A percentile compares a stretch with the other conserved stretches of the same genome.
Conservation (phyloP, 2,888 invertebrate species). For the Lycocerus yunnanus region DNA sequence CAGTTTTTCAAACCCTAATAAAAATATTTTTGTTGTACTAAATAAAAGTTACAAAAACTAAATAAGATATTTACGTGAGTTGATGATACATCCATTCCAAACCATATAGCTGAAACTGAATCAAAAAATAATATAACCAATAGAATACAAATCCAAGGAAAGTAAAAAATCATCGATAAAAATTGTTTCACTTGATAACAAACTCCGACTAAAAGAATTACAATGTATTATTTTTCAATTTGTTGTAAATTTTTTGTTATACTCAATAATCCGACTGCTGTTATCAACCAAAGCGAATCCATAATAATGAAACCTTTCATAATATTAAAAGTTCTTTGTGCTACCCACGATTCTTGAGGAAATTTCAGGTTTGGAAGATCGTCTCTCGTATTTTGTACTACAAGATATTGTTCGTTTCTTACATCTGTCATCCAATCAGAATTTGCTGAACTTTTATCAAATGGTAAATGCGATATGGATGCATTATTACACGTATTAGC, state of each 20-base stretch:
- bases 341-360: constrained; percentile 34
- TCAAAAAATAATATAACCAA: background rate
- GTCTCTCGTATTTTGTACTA: background rate
- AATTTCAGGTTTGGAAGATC: background rate
- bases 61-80: background rate
- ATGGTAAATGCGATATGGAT: background rate
- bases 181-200: background rate
- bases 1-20: constrained; percentile 42
- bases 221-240: background rate
- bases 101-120: background rate
- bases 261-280: constrained; percentile 44
- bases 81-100: background rate
- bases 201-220: background rate
- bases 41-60: too few species aligned
- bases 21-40: constrained; percentile 12
- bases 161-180: background rate
- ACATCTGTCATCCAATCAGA: background rate
- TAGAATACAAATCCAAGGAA: background rate
- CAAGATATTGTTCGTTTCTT: background rate
- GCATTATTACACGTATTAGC: background rate
- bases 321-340: constrained; percentile 35
- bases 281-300: constrained; percentile 44
- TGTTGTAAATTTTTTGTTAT: background rate
- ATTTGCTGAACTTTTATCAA: background rate
- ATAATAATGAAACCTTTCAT: constrained; percentile 35